Conservation (phyloP, 2,888 invertebrate species). For the Netelia virgata region DNA sequence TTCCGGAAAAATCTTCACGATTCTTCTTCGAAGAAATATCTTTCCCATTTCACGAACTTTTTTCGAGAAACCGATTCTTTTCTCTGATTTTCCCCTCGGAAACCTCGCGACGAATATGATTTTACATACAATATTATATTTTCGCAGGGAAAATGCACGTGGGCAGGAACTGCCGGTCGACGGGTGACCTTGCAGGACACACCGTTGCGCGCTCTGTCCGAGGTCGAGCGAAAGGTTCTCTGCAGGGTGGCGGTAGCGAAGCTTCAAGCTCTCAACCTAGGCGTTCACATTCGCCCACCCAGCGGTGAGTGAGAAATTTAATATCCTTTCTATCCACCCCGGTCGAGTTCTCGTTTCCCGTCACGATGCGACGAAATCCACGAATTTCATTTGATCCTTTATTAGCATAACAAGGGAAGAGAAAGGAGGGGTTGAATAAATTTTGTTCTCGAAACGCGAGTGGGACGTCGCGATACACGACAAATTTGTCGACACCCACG, state of each 20-base stretch:
- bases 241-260: conserved; percentile 95
- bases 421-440: not conserved
- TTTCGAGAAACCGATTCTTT: not conserved
- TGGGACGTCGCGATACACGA: too few relatives aligned
- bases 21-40: not conserved
- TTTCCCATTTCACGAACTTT: not conserved
- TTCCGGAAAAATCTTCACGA: not conserved
- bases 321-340: conserved; percentile 11
- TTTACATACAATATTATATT: conserved; percentile 49
- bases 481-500: too few relatives aligned
- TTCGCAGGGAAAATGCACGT: conserved; percentile 92
- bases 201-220: conserved; percentile 90
- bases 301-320: conserved; percentile 88
- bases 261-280: conserved; percentile 94
- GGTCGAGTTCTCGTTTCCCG: not conserved
- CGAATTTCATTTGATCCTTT: not conserved
- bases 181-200: conserved; percentile 91
- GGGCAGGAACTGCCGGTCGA: conserved; percentile 90
- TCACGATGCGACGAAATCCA: conserved; percentile 13
- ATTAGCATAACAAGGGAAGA: not conserved
- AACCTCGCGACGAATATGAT: conserved; percentile 12
- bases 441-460: not conserved
- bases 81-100: conserved; percentile 22
- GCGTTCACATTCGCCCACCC: conserved; percentile 92
- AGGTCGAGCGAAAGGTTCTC: conserved; percentile 92